Evolutionary conservation across 2,113 vertebrate genomes (phyloP), one percentile per base, ranked within the genome.

Genomic region (Leucopsar rothschildi): DNA sequence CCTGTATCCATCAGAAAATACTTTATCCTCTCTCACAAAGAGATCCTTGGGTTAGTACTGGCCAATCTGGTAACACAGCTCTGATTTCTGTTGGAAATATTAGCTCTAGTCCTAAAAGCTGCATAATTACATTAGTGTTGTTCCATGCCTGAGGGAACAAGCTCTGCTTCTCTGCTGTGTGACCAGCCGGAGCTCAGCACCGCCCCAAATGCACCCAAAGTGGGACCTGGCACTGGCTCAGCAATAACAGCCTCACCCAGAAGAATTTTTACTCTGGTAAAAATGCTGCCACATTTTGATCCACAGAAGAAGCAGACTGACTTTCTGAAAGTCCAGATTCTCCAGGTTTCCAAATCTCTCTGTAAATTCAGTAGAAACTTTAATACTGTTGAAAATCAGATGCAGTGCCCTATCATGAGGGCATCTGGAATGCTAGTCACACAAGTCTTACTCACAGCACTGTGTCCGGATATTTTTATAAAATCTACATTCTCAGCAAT

Each of bases 371-470:
- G 68, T 27, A 45, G 23, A 72, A 94, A 40, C 44, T 42, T 56
- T 29, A 93, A 35, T 18, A 47, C 28, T 50, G 29, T 44, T 86
- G 80, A 81, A 92, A 96, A 93, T 64, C 42, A 29, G 35, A 86
- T 23, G 37, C 44, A 64, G 28, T 81, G 44, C 44, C 56, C 11
- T 75, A 68, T 81, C 88, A 63, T 20, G 17, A 94, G 60, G 71
- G 88, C 90, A 88, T 93, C 95, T 96, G 94, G 92, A 95, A 95
- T 92, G 44, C 60, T 75, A 92, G 90, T 90, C 90, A 95, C 9
- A 37, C 65, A 78, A 88, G 61, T 15, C 84, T 76, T 93, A 88
- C 64, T 94, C 76, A 86, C 76, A 86, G 76, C 39, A 49, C 73
- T 91, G 90, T 88, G 68, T 77, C 87, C 0, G 3, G 92, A 94